Conservation (phyloP, 1,140 invertebrate genomes). For the Zaprionus vittiger region DNA sequence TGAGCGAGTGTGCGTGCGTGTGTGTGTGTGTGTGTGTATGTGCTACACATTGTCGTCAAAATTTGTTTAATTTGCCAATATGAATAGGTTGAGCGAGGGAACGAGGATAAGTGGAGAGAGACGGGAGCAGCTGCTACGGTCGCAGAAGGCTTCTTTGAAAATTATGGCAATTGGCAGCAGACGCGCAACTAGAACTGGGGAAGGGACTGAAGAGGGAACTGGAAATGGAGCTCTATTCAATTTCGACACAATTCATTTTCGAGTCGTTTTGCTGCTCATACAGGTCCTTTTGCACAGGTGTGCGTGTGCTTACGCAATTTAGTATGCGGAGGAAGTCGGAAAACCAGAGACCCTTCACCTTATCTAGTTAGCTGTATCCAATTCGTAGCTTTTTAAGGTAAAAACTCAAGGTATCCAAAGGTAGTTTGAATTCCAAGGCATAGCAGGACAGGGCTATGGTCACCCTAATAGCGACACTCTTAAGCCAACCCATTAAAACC, state of each 20-base stretch:
- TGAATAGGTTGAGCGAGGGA: neutral
- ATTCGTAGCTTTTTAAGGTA: too few relatives aligned
- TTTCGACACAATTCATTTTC: neutral
- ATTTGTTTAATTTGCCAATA: conserved; percentile 1
- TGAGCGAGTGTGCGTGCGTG: neutral
- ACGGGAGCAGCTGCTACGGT: neutral
- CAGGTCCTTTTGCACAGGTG: neutral
- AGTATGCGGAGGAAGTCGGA: neutral
- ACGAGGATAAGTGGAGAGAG: neutral
- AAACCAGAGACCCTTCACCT: neutral
- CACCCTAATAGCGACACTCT: too few relatives aligned
- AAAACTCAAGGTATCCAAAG: too few relatives aligned
- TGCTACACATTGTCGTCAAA: neutral
- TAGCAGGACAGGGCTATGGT: too few relatives aligned
- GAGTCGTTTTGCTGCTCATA: neutral
- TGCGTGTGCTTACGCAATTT: neutral
- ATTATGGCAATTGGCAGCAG: neutral
- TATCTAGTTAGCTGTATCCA: neutral
- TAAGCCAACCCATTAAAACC: too few relatives aligned
- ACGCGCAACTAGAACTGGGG: too few relatives aligned
- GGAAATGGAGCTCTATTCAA: neutral
- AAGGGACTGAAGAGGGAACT: neutral
- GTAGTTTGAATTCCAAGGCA: too few relatives aligned
- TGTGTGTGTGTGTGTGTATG: neutral
- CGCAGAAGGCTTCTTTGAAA: neutral